Conservation (phyloP, 2,797 vertebrate genomes). For the Halcyon badia region DNA sequence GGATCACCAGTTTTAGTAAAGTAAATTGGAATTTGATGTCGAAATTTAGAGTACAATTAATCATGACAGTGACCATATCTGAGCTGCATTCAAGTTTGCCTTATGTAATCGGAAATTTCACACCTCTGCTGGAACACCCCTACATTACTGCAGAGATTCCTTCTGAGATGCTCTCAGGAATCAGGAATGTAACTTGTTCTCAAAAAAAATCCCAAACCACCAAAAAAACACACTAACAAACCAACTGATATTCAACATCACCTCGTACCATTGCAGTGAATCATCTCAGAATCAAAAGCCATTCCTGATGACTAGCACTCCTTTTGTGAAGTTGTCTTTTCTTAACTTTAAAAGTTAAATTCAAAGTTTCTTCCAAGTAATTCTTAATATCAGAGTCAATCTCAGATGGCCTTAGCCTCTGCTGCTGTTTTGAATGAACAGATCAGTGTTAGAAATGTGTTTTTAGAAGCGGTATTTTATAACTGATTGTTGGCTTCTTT, state of each 20-base stretch:
- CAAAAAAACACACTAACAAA: neutral
- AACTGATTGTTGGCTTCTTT: neutral
- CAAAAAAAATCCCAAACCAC: fast-evolving
- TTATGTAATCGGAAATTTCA: neutral
- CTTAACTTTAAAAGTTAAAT: neutral
- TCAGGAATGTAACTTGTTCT: neutral
- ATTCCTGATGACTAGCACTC: neutral
- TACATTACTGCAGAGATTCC: neutral
- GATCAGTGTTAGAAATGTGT: neutral
- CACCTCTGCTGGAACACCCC: neutral
- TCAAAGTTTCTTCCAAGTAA: neutral
- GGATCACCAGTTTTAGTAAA: neutral
- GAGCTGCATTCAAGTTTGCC: neutral
- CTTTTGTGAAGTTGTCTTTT: neutral
- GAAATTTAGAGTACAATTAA: neutral
- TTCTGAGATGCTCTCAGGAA: neutral
- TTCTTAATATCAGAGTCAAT: neutral
- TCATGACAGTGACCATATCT: neutral
- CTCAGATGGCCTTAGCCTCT: neutral
- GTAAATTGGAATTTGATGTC: neutral
- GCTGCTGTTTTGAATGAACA: neutral
- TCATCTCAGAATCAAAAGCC: neutral
- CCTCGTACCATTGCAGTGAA: neutral
- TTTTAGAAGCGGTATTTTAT: neutral
- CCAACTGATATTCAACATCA: neutral